Evolutionary conservation across 2,113 vertebrate species (phyloP).

Genomic region (Phycodurus eques): DNA sequence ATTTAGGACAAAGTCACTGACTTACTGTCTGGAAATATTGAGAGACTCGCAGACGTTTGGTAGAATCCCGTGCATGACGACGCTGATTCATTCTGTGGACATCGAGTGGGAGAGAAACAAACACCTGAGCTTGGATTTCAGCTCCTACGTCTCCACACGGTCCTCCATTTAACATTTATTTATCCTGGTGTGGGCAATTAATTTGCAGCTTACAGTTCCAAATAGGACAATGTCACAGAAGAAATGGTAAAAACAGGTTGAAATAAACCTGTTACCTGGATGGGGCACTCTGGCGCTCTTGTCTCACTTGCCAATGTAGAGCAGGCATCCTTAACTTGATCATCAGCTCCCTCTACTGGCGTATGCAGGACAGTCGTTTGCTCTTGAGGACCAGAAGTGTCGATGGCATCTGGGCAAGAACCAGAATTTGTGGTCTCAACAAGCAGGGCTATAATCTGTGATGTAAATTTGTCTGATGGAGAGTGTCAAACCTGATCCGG

Average conservation of each 20-base stretch:
- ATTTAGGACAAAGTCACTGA: background rate
- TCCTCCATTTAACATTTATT: background rate
- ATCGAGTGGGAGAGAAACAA: constrained; percentile 14
- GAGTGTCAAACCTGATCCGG: constrained; percentile 27
- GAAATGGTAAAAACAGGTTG: background rate
- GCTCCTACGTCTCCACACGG: background rate
- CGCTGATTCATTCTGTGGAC: constrained; percentile 25
- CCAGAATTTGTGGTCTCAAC: constrained; percentile 8
- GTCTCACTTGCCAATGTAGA: background rate
- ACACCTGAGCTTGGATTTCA: background rate
- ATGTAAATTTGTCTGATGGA: background rate
- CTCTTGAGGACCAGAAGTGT: background rate
- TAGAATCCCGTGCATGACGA: background rate
- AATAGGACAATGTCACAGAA: background rate
- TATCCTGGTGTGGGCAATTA: background rate
- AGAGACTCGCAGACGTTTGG: constrained; percentile 8
- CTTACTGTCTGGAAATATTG: constrained; percentile 44
- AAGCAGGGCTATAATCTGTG: background rate
- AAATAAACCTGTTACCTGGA: constrained; percentile 26
- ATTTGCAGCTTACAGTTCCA: background rate
- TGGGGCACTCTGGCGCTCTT: background rate
- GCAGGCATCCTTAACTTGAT: background rate
- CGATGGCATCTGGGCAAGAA: background rate
- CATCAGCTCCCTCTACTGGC: constrained; percentile 21
- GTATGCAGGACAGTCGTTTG: background rate